These are phyloP conservation scores for Centruroides vittatus DNA, from an alignment of 1,140 invertebrate species.

Conservation along the genomic window DNA sequence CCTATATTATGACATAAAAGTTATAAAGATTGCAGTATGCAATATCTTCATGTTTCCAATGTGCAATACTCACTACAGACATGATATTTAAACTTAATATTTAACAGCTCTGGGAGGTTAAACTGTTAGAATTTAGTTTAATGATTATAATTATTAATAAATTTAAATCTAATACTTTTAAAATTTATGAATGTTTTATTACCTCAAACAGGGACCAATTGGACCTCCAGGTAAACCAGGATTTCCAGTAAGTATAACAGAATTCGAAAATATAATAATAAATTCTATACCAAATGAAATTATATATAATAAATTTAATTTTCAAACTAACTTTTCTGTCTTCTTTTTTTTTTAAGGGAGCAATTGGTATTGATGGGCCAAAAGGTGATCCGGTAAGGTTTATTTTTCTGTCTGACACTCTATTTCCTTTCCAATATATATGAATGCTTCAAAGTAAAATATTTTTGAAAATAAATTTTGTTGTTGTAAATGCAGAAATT, in stretches of 20 bases:
- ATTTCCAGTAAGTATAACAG: conserved; percentile 55
- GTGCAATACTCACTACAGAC: too few relatives aligned
- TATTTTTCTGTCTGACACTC: not conserved
- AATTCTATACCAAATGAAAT: not conserved
- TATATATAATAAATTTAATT: not conserved
- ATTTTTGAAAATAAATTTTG: too few relatives aligned
- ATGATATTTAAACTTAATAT: too few relatives aligned
- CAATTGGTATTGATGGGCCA: conserved; percentile 81
- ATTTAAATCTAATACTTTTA: not conserved
- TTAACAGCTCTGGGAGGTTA: too few relatives aligned
- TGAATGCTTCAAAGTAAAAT: too few relatives aligned
- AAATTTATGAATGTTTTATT: too few relatives aligned
- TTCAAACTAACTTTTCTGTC: not conserved
- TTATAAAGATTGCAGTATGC: too few relatives aligned
- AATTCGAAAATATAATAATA: not conserved
- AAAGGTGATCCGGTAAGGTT: conserved; percentile 78
- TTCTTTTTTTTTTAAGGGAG: conserved; percentile 54
- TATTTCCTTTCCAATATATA: too few relatives aligned
- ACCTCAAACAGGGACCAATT: conserved; percentile 50
- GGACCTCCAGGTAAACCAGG: conserved; percentile 69
- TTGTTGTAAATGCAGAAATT: not conserved
- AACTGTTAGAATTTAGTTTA: too few relatives aligned
- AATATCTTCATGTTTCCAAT: too few relatives aligned
- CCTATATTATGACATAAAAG: too few relatives aligned
- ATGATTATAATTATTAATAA: too few relatives aligned